Conservation (phyloP, 2,113 vertebrate genomes). For the Sebastes fasciatus region DNA sequence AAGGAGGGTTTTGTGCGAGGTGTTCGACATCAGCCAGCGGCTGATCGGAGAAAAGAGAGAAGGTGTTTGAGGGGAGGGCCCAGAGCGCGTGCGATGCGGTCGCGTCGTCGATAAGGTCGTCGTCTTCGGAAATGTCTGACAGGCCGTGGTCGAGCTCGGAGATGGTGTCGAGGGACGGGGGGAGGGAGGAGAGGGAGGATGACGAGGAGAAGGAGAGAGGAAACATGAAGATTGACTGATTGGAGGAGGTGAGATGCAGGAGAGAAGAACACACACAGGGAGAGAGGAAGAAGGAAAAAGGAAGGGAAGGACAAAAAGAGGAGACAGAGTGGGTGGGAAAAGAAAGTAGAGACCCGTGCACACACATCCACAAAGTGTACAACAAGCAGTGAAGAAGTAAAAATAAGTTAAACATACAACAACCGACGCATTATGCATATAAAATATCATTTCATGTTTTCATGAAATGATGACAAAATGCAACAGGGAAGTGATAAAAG, state of each 20-base stretch:
- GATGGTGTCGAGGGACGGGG: conserved; percentile 85
- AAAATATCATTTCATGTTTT: conserved; percentile 20
- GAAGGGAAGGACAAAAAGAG: neutral
- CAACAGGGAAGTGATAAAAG: conserved; percentile 40
- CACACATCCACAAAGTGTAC: conserved; percentile 25
- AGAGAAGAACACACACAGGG: neutral
- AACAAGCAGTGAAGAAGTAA: conserved; percentile 20
- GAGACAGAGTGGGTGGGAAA: neutral
- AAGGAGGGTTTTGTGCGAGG: conserved; percentile 24
- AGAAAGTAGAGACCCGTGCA: neutral
- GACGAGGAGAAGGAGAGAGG: conserved; percentile 86
- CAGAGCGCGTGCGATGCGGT: conserved; percentile 50
- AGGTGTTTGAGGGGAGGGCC: conserved; percentile 53
- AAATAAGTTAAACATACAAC: neutral
- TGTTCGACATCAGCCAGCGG: conserved; percentile 41
- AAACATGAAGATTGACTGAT: conserved; percentile 85
- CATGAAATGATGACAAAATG: conserved; percentile 58
- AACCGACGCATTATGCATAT: neutral
- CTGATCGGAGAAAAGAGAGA: conserved; percentile 54
- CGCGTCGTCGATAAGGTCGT: conserved; percentile 69
- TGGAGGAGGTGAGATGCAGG: conserved; percentile 27
- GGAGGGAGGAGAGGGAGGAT: conserved; percentile 82
- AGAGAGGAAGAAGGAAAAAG: conserved; percentile 22
- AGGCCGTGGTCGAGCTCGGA: conserved; percentile 89
- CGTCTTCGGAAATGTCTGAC: conserved; percentile 94